A percentile compares a stretch with the other conserved stretches of the same genome.
Conservation (phyloP, 2,888 invertebrate species). For the Spodoptera picta region DNA sequence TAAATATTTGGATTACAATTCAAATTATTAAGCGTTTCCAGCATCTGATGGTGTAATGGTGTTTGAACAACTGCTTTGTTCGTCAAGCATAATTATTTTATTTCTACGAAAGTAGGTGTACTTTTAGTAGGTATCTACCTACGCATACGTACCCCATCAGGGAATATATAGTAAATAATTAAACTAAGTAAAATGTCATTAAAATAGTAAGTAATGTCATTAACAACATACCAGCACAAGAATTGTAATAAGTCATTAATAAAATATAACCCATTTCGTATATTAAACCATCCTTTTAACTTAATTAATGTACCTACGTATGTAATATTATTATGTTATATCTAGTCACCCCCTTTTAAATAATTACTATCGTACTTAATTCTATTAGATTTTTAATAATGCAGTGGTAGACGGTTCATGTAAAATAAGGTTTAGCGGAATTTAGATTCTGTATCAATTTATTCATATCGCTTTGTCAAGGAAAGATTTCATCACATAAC, state of each 20-base stretch:
- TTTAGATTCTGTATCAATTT: no score
- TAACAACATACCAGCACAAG: neutral
- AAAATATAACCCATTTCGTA: conserved; percentile 29
- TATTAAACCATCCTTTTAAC: conserved; percentile 38
- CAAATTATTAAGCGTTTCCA: no score
- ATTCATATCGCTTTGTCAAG: no score
- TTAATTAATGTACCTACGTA: conserved; percentile 40
- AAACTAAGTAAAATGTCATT: conserved; percentile 1
- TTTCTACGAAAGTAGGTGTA: neutral
- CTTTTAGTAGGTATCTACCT: neutral
- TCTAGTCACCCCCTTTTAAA: neutral
- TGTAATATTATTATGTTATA: neutral
- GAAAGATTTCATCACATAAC: no score
- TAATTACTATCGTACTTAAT: conserved; percentile 25
- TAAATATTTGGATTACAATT: no score
- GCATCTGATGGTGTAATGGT: no score
- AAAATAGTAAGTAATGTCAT: neutral
- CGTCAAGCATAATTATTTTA: no score
- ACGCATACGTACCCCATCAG: no score
- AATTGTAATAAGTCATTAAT: conserved; percentile 37
- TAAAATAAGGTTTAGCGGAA: no score
- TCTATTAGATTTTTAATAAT: conserved; percentile 10
- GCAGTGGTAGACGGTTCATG: neutral
- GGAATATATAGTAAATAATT: no score
- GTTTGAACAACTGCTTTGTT: no score